Evolutionary conservation across 2,113 vertebrate species (phyloP).

Genomic region (Vulpes ferrilata): DNA sequence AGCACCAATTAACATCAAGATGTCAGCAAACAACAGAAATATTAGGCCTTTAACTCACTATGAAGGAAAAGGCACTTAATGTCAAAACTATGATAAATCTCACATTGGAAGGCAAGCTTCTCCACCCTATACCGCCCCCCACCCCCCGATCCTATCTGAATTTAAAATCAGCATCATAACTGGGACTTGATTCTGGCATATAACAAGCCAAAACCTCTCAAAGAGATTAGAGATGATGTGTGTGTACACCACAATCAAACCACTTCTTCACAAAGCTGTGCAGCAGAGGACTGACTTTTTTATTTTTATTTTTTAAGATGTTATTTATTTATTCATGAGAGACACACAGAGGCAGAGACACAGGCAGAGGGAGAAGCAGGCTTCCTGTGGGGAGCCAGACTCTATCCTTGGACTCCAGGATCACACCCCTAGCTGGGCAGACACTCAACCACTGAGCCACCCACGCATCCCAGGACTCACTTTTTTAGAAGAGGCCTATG

Average conservation of each 20-base stretch:
- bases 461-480: background rate
- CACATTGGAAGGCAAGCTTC: background rate
- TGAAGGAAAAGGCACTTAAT: background rate
- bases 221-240: background rate
- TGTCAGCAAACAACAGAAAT: background rate
- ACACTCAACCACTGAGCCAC: too few relatives aligned
- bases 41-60: background rate
- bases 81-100: background rate
- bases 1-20: background rate
- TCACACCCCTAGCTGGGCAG: too few relatives aligned
- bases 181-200: background rate
- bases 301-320: background rate
- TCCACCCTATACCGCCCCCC: rapidly evolving
- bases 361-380: too few relatives aligned
- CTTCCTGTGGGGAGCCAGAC: too few relatives aligned
- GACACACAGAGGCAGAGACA: too few relatives aligned
- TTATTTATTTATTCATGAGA: too few relatives aligned
- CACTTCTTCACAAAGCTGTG: background rate
- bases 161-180: background rate
- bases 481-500: background rate
- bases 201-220: background rate
- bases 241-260: background rate
- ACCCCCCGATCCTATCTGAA: background rate
- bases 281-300: background rate
- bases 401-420: too few relatives aligned